Conservation (phyloP, 2,797 vertebrate genomes). For the Carcharodon carcharias region DNA sequence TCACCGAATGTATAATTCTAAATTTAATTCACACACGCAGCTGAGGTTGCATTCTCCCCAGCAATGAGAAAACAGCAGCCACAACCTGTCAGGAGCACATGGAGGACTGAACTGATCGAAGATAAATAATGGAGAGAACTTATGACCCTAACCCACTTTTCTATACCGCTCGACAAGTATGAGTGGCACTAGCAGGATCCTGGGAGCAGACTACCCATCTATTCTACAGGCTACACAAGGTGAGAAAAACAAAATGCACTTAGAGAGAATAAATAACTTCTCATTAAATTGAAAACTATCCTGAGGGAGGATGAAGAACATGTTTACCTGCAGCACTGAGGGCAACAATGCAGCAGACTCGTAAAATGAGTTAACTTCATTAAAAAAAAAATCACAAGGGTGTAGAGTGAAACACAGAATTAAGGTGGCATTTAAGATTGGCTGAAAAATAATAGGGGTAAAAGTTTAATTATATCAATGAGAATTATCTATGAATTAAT, state of each 20-base stretch:
- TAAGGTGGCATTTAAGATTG: background rate
- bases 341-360: background rate
- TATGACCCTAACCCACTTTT: background rate
- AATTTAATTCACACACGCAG: background rate
- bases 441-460: background rate
- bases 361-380: background rate
- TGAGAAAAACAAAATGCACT: background rate
- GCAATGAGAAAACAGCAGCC: background rate
- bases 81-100: background rate
- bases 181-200: background rate
- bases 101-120: background rate
- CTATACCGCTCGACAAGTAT: background rate
- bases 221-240: background rate
- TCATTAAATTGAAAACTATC: background rate
- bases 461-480: background rate
- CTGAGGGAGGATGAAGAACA: conserved; percentile 44
- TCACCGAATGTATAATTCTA: background rate
- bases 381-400: background rate
- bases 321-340: conserved; percentile 40
- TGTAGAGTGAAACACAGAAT: background rate
- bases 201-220: background rate
- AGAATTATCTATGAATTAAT: background rate
- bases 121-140: background rate
- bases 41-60: background rate
- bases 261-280: background rate